A percentile compares a stretch with the other conserved stretches of the same genome.
Evolutionary conservation across 2,888 invertebrate genomes (phyloP).

Genomic region (Drosophila multiciliata): DNA sequence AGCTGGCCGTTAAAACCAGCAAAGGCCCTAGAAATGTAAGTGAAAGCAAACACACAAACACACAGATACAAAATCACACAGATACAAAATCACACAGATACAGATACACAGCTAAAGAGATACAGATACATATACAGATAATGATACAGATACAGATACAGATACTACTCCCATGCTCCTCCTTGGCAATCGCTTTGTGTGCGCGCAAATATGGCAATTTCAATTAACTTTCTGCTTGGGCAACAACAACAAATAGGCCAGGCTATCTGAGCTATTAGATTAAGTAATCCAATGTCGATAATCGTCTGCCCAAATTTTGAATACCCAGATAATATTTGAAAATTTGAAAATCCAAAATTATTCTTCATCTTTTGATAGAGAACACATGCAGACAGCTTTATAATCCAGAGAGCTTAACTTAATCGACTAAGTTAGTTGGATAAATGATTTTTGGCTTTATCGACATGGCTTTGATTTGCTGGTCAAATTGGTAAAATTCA

Average conservation of each 20-base stretch:
- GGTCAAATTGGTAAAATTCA: neutral
- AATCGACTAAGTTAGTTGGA: neutral
- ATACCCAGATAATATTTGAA: neutral
- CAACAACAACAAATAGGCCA: slow-evolving; percentile 1
- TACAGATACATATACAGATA: slow-evolving; percentile 6
- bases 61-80: slow-evolving; percentile 14
- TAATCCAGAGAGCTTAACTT: neutral
- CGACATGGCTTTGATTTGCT: neutral
- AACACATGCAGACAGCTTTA: neutral
- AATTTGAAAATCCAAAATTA: neutral
- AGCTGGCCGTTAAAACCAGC: slow-evolving; percentile 25
- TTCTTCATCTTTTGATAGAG: neutral
- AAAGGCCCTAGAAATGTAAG: slow-evolving; percentile 63
- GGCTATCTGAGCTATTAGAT: neutral
- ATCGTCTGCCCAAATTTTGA: neutral
- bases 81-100: slow-evolving; percentile 7
- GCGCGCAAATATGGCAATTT: slow-evolving; percentile 50
- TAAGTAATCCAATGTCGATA: neutral
- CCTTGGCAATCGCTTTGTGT: slow-evolving; percentile 38
- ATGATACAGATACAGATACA: slow-evolving; percentile 3
- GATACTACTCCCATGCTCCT: slow-evolving; percentile 1
- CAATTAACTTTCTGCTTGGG: slow-evolving; percentile 36
- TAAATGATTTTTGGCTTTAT: neutral
- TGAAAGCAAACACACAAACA: slow-evolving; percentile 41
- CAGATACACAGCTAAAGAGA: slow-evolving; percentile 3